Base-by-base conservation (phyloP, 2,888 invertebrate genomes). In the Eulithis testata region DNA sequence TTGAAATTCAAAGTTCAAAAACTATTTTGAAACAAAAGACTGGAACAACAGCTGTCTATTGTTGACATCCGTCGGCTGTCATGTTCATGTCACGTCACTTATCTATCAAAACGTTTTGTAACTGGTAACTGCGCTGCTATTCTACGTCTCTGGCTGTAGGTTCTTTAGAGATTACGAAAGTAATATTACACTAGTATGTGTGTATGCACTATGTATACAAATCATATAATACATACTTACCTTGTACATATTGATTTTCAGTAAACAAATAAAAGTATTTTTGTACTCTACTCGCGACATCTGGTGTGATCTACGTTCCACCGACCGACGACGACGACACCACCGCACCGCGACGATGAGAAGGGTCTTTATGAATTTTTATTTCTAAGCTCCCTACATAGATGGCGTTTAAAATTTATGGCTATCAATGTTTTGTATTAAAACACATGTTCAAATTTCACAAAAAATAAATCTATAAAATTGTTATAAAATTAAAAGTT, bases 41-140 rank as follows among this genome's bases (percentile, higher is more conserved):
- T 65, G 65, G 56, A 53, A 31, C 31, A 78, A 72, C 79, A 78
- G 77, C 77, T 77, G 81, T 69, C 56, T 31, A 27, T 49, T 57
- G 66, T 65, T 54, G 27, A 8, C 14, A n/a, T 45, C 45, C 3
- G 2, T 31, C 31, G 6, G 1, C 14, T 27, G 50, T 27, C 47
- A 14, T 47, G 47, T n/a, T n/a, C n/a, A n/a, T n/a, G n/a, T n/a
- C n/a, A n/a, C n/a, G n/a, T 47, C 47, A 9, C 12, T 7, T 47
- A 8, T 14, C 47, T 14, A 8, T 47, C 47, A 47, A 50, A 44
- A 44, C 44, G 44, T 44, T n/a, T n/a, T 44, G 44, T 44, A 4
- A 44, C 40, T 40, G 40, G n/a, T n/a, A n/a, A n/a, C 21, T 21
- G 21, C 1, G 21, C 21, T 21, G 21, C 21, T 21, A 21, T 21